phyloP scores from a whole-genome alignment of 2,113 vertebrate genomes.

The Leptobrachium leishanense region DNA sequence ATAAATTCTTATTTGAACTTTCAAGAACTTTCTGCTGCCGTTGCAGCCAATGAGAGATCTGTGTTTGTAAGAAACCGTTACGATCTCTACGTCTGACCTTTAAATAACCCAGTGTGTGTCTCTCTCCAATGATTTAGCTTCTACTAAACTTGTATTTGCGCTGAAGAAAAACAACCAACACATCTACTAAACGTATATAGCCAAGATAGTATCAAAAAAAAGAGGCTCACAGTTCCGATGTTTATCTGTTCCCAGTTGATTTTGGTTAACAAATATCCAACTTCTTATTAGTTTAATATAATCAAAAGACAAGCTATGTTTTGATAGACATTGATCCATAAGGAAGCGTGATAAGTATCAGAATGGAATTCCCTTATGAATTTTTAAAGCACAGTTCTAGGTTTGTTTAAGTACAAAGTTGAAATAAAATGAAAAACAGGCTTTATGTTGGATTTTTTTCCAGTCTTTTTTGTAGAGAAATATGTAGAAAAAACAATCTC shows the following conservation, averaged over 20 bases:
- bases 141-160: neutral
- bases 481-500: no score
- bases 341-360: neutral
- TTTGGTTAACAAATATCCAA: neutral
- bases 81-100: neutral
- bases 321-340: conserved; percentile 4
- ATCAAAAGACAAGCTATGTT: neutral
- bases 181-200: neutral
- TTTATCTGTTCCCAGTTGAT: conserved; percentile 4
- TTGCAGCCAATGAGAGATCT: neutral
- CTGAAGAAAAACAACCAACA: neutral
- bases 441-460: neutral
- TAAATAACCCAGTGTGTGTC: neutral
- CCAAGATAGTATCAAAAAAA: neutral
- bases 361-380: neutral
- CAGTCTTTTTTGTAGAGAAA: neutral
- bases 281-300: neutral
- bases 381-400: neutral
- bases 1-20: no score
- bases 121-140: neutral
- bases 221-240: no score
- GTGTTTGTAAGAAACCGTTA: neutral
- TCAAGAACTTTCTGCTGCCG: no score
- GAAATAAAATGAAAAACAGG: neutral
- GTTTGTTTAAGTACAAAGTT: neutral